phyloP scores from a whole-genome alignment of 2,113 vertebrate genomes.

The Tragulus kanchil region DNA sequence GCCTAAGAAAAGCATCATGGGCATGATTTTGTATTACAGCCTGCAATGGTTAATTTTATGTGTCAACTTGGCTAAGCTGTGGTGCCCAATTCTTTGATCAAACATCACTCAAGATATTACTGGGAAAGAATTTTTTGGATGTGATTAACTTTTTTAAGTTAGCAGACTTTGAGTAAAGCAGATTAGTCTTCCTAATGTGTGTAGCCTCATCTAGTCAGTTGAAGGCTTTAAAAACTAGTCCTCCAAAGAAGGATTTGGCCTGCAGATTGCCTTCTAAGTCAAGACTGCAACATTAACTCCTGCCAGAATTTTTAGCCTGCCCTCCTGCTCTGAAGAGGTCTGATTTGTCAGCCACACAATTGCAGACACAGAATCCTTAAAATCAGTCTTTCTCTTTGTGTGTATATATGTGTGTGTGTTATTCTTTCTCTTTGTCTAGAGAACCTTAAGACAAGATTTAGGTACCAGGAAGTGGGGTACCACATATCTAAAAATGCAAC shows the following conservation, averaged over 20 bases:
- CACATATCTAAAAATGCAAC: not conserved
- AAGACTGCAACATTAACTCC: not conserved
- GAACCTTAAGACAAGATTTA: not conserved
- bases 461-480: not conserved
- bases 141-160: not conserved
- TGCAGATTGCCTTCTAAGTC: not conserved
- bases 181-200: not conserved
- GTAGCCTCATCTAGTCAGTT: not conserved
- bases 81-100: not conserved
- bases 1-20: not conserved
- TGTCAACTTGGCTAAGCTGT: not conserved
- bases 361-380: not conserved
- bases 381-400: not conserved
- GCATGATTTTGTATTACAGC: not conserved
- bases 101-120: not conserved
- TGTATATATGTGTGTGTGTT: not conserved
- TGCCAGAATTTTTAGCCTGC: not conserved
- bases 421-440: slow-evolving; percentile 9
- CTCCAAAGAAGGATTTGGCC: not conserved
- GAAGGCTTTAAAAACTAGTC: not conserved
- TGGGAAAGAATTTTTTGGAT: not conserved
- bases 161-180: not conserved
- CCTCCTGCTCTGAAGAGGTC: not conserved
- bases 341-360: not conserved
- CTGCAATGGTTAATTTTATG: not conserved